Evolutionary conservation across 2,113 vertebrate genomes (phyloP), one percentile per base, ranked within the genome.

Genomic region (Paramisgurnus dabryanus): DNA sequence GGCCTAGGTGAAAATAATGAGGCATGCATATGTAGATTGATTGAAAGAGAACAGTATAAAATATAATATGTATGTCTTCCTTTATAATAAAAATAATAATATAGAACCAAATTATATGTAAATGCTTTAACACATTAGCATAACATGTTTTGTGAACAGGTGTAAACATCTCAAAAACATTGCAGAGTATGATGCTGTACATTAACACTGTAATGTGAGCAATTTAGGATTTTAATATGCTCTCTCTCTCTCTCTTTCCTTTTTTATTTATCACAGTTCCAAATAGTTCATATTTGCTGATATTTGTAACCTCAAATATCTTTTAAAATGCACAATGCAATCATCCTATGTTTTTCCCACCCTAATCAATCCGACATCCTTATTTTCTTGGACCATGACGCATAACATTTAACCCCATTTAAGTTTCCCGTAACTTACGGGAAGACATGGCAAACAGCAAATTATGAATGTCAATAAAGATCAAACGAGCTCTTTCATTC

Each of bases 401-500:
- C 60, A 6, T 80, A 70, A 76, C 76, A 70, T 85, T 85, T 82
- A 85, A 80, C 83, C 78, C 47, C 63, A 60, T 80, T 85, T 85
- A 82, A 80, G 83, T 82, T 82, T 45, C 15, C 45, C 27, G 65
- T 43, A 76, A 45, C 43, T 76, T 63, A 75, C 61, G 67, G 71
- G 77, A 67, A 78, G 73, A 77, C 27, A 67, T 72, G 82, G 66
- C 80, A 55, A 76, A 60, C 45, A 70, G 83, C 60, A 85, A 82
- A 85, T 85, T 85, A 85, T 64, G 61, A 82, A 82, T 82, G 83
- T 85, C 83, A 85, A 85, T 85, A 82, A 82, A 79, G 83, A 85
- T 85, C 83, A 85, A 82, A 82, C 80, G n/a, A 49, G 72, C 80
- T 80, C 76, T 80, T 85, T 82, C 77, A 84, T 83, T 82, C 69